A percentile compares a stretch with the other conserved stretches of the same genome.
Evolutionary conservation across 1,140 invertebrate genomes (phyloP).

Genomic region (Nymphalis io): DNA sequence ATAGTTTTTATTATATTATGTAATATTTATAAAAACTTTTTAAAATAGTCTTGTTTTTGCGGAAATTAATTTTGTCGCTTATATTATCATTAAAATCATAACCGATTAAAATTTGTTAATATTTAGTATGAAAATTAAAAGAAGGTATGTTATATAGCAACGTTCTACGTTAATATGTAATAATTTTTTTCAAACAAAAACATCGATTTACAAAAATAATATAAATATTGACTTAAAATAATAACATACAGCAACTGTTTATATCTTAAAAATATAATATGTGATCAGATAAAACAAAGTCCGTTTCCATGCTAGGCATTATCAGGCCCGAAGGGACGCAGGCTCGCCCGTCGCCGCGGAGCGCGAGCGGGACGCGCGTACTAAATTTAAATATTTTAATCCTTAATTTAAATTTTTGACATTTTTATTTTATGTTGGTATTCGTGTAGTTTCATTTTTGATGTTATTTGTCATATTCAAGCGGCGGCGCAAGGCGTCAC

Average conservation of each 20-base stretch:
- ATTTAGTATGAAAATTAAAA: too few relatives aligned
- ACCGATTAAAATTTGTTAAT: too few relatives aligned
- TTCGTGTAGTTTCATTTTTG: slow-evolving; percentile 79
- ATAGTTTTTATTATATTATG: not conserved
- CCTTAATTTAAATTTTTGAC: slow-evolving; percentile 81
- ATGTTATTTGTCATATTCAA: slow-evolving; percentile 79
- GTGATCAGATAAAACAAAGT: not conserved
- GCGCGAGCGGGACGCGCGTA: slow-evolving; percentile 67
- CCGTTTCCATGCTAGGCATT: slow-evolving; percentile 44
- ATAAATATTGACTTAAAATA: too few relatives aligned
- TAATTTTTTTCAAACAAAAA: too few relatives aligned
- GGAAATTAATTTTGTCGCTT: too few relatives aligned
- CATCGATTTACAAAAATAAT: too few relatives aligned
- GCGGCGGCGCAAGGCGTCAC: slow-evolving; percentile 57
- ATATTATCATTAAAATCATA: too few relatives aligned
- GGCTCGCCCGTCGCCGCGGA: slow-evolving; percentile 35
- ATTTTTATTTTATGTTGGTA: slow-evolving; percentile 81
- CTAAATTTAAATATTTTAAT: slow-evolving; percentile 81
- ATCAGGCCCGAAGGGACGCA: slow-evolving; percentile 28
- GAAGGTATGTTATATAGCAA: too few relatives aligned
- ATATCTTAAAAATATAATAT: too few relatives aligned
- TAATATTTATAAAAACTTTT: not conserved
- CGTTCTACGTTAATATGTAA: too few relatives aligned
- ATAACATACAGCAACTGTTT: too few relatives aligned
- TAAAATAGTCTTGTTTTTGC: too few relatives aligned